phyloP scores from a whole-genome alignment of 1,140 invertebrate species.

The Papilio polytes region DNA sequence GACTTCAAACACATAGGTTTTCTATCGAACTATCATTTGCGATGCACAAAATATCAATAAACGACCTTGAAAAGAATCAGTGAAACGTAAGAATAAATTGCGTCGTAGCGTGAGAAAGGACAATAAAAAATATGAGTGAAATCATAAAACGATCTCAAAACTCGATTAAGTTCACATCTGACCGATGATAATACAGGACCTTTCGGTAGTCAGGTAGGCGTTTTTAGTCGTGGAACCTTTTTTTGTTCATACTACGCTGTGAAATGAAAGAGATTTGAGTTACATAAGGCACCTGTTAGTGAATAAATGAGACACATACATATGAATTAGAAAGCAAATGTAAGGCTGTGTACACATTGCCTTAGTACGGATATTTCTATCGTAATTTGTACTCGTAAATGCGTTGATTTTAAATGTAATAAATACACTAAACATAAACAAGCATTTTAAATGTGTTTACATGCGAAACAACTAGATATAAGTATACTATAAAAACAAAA shows the following conservation, averaged over 20 bases:
- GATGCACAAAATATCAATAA: neutral
- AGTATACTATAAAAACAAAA: no score
- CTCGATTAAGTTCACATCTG: conserved; percentile 63
- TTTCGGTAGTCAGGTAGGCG: conserved; percentile 62
- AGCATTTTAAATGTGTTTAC: no score
- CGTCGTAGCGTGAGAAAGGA: conserved; percentile 58
- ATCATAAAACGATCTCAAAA: conserved; percentile 50
- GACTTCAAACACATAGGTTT: no score
- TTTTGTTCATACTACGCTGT: conserved; percentile 26
- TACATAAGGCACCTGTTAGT: conserved; percentile 46
- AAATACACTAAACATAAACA: no score
- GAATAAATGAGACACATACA: conserved; percentile 21
- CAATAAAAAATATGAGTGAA: conserved; percentile 47
- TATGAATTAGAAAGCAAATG: conserved; percentile 46
- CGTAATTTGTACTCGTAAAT: no score
- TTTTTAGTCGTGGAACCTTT: conserved; percentile 46
- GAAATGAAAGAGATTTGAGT: conserved; percentile 32
- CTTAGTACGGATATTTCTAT: no score
- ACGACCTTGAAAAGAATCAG: neutral
- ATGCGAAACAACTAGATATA: no score
- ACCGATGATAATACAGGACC: conserved; percentile 46
- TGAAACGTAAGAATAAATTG: conserved; percentile 20
- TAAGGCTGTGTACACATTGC: conserved; percentile 16
- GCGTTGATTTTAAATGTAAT: no score
- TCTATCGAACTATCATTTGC: neutral